These are phyloP conservation scores for Drosophila lowei DNA, from an alignment of 1,140 invertebrate genomes.

Conservation along the genomic window DNA sequence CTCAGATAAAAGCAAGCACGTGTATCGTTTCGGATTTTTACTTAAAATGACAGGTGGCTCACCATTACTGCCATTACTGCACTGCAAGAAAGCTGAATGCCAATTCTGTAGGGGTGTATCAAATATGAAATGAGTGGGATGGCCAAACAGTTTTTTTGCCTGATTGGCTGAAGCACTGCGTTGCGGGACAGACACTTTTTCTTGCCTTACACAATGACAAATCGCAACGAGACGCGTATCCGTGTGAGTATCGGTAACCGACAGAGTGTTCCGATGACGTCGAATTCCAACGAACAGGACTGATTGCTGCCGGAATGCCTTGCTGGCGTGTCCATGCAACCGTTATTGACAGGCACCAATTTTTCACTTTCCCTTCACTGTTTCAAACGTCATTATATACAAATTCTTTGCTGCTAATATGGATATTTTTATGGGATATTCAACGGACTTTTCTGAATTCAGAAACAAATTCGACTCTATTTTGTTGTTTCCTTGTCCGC, in stretches of 20 bases:
- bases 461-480: too few relatives aligned
- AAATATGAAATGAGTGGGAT: constrained; percentile 11
- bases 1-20: too few relatives aligned
- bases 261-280: constrained; percentile 1
- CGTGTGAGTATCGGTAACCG: constrained; percentile 22
- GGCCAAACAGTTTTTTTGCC: constrained; percentile 40
- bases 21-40: neutral
- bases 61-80: constrained; percentile 51
- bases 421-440: too few relatives aligned
- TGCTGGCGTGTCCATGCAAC: too few relatives aligned
- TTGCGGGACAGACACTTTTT: constrained; percentile 20
- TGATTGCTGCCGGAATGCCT: neutral
- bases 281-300: neutral
- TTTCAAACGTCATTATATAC: too few relatives aligned
- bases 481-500: too few relatives aligned
- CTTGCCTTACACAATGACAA: constrained; percentile 50
- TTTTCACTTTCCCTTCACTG: too few relatives aligned
- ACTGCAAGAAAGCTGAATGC: constrained; percentile 1
- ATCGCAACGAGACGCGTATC: constrained; percentile 31
- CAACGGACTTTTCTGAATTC: too few relatives aligned
- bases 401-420: too few relatives aligned
- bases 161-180: constrained; percentile 53
- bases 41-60: constrained; percentile 13
- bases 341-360: too few relatives aligned
- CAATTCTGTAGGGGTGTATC: constrained; percentile 12